phyloP scores from a whole-genome alignment of 2,888 invertebrate species.

The Macaria liturata region DNA sequence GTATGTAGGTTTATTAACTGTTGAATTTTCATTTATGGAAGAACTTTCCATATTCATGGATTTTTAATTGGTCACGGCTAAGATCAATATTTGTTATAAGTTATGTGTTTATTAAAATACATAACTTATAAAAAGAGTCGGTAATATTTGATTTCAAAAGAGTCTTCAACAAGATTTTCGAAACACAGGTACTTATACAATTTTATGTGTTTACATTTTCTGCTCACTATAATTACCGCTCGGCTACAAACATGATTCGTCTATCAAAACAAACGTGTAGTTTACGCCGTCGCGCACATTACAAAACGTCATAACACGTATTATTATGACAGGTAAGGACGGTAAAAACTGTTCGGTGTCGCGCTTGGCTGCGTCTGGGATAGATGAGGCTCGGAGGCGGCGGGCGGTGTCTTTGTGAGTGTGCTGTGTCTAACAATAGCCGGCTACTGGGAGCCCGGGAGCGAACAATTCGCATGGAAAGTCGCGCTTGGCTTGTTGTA shows the following conservation, averaged over 20 bases:
- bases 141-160: no score
- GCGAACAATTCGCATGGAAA: constrained; percentile 62
- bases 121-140: no score
- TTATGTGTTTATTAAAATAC: no score
- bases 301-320: constrained; percentile 58
- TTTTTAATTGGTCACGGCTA: constrained; percentile 7
- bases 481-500: constrained; percentile 61
- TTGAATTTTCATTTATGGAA: constrained; percentile 28
- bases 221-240: no score
- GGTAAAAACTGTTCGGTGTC: constrained; percentile 50
- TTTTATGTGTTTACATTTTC: no score
- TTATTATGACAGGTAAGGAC: constrained; percentile 60
- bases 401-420: constrained; percentile 64
- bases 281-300: constrained; percentile 49
- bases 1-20: constrained; percentile 30
- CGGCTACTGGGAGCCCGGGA: constrained; percentile 51
- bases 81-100: no score
- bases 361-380: constrained; percentile 50
- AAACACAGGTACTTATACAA: no score
- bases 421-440: constrained; percentile 51
- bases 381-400: constrained; percentile 31
- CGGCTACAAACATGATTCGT: constrained; percentile 36
- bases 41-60: constrained; percentile 6
- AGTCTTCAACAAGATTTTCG: no score
- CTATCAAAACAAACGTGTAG: constrained; percentile 55